Conservation (phyloP, 2,888 invertebrate genomes). For the Drosophila longiperda region DNA sequence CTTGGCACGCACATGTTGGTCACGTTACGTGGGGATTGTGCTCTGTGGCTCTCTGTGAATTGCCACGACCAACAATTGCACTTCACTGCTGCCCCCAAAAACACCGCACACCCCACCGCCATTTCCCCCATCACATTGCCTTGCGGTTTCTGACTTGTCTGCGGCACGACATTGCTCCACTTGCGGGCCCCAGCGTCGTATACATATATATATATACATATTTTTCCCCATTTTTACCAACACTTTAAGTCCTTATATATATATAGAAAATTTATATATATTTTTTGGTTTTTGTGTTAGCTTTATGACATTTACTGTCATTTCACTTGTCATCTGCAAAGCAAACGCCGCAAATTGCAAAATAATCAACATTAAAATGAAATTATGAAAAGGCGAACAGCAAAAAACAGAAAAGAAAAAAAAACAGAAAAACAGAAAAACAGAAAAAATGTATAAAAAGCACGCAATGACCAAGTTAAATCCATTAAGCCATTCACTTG, state of each 20-base stretch:
- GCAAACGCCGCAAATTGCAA: constrained; percentile 62
- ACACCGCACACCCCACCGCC: not conserved
- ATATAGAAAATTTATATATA: not conserved
- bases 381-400: constrained; percentile 46
- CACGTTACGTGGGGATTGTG: constrained; percentile 64
- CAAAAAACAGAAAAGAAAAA: constrained; percentile 2
- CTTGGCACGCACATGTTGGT: constrained; percentile 75
- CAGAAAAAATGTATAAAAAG: constrained; percentile 44
- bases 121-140: constrained; percentile 31
- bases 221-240: not conserved
- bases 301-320: constrained; percentile 63
- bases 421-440: constrained; percentile 3
- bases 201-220: constrained; percentile 40
- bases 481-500: constrained; percentile 63
- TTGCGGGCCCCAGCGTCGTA: constrained; percentile 53
- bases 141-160: constrained; percentile 65
- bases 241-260: constrained; percentile 6
- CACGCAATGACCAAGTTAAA: constrained; percentile 74
- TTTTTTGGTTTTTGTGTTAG: constrained; percentile 5
- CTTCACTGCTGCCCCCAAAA: not conserved
- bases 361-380: constrained; percentile 62
- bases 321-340: constrained; percentile 56
- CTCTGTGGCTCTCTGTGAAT: constrained; percentile 27
- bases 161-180: constrained; percentile 77
- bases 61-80: constrained; percentile 36